Percentiles rank a stretch among this genome's conserved stretches.
phyloP scores from a whole-genome alignment of 2,113 vertebrate genomes.

The Xyrauchen texanus region DNA sequence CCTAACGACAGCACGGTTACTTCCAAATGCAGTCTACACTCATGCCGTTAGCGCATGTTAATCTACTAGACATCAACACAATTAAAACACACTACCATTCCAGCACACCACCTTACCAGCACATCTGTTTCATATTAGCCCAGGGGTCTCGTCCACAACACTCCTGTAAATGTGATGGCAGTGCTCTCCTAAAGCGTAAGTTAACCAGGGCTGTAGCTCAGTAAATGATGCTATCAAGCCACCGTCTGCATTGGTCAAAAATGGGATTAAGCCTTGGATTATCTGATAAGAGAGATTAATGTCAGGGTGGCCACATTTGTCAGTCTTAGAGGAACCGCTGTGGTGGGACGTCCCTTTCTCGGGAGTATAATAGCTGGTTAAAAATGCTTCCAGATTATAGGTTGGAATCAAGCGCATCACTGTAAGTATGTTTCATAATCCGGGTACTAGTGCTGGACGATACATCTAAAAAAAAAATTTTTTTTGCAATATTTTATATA shows the following conservation, averaged over 20 bases:
- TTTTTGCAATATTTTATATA: too few species aligned
- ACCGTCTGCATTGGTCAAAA: slow-evolving; percentile 6
- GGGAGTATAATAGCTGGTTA: too few species aligned
- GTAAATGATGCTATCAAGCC: slow-evolving; percentile 44
- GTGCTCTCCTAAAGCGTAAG: background rate
- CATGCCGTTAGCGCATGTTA: background rate
- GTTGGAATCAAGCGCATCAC: background rate
- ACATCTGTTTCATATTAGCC: slow-evolving; percentile 45
- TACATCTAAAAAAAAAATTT: too few species aligned
- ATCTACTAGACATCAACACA: background rate
- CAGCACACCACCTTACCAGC: slow-evolving; percentile 28
- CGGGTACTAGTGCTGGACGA: too few species aligned
- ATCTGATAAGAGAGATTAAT: slow-evolving; percentile 46
- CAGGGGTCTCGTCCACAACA: background rate
- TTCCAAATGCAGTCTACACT: background rate
- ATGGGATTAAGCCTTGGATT: slow-evolving; percentile 46
- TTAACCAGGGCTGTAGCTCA: slow-evolving; percentile 7
- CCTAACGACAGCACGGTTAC: background rate
- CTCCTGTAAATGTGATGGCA: background rate
- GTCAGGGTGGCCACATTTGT: slow-evolving; percentile 13
- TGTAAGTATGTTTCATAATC: too few species aligned
- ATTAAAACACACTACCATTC: background rate
- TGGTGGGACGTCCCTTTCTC: background rate
- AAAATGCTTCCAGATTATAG: background rate
- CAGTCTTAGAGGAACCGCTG: background rate